Conservation (phyloP, 2,888 invertebrate species). For the Drosophila hawaiiensis region DNA sequence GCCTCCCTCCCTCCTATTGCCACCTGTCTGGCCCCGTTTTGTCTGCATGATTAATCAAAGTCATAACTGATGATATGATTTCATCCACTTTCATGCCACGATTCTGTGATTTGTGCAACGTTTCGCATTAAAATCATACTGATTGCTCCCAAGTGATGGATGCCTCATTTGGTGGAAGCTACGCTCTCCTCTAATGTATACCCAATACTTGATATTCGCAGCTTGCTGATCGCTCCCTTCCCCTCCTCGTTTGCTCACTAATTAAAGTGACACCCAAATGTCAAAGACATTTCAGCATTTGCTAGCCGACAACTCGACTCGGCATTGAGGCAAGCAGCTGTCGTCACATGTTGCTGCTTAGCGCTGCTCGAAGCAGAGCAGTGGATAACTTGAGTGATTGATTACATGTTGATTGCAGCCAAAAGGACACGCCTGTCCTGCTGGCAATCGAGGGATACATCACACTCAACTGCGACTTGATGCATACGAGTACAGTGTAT, state of each 20-base stretch:
- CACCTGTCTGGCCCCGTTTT: conserved; percentile 26
- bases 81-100: conserved; percentile 52
- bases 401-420: conserved; percentile 67
- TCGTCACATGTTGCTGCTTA: conserved; percentile 54
- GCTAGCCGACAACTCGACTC: conserved; percentile 8
- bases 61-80: conserved; percentile 50
- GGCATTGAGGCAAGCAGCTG: conserved; percentile 10
- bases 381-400: conserved; percentile 59
- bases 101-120: conserved; percentile 54
- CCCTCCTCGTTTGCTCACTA: conserved; percentile 35
- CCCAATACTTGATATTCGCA: not conserved
- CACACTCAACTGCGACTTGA: not conserved
- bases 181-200: not conserved
- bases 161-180: conserved; percentile 24
- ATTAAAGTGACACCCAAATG: conserved; percentile 64
- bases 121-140: conserved; percentile 57
- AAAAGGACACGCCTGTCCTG: conserved; percentile 32
- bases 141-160: conserved; percentile 49
- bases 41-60: conserved; percentile 57
- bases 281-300: conserved; percentile 51
- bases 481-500: not conserved
- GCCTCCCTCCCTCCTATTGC: not conserved
- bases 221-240: conserved; percentile 2
- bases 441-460: not conserved
- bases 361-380: conserved; percentile 17